Conservation (phyloP, 2,113 vertebrate species). For the Megaleporinus macrocephalus region DNA sequence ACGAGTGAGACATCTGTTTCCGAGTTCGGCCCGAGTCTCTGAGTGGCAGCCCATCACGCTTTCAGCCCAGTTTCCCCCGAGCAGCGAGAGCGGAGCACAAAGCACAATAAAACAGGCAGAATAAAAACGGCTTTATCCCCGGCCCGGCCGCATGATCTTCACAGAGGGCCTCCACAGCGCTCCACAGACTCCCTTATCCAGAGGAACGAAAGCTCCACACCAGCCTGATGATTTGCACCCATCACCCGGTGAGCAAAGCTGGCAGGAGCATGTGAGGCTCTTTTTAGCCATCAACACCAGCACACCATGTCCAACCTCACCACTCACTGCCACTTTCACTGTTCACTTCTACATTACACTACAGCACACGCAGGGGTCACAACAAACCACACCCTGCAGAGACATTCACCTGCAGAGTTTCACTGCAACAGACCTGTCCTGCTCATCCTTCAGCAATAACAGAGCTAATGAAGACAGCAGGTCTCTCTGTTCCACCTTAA, state of each 20-base stretch:
- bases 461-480: too few relatives aligned
- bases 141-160: constrained; percentile 47
- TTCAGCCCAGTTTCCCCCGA: not conserved
- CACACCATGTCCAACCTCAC: not conserved
- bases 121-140: constrained; percentile 47
- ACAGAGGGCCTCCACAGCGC: constrained; percentile 28
- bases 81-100: not conserved
- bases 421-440: too few relatives aligned
- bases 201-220: constrained; percentile 28
- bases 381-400: too few relatives aligned
- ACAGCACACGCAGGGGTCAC: not conserved
- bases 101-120: constrained; percentile 12
- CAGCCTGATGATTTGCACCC: not conserved
- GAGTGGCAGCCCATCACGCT: not conserved
- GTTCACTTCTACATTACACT: not conserved
- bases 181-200: constrained; percentile 13
- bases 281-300: not conserved
- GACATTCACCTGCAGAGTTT: too few relatives aligned
- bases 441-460: too few relatives aligned
- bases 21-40: not conserved
- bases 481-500: too few relatives aligned
- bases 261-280: not conserved
- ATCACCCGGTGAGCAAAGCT: not conserved
- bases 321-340: not conserved
- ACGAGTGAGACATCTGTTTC: not conserved